Percentiles rank a stretch among this genome's conserved stretches.
Evolutionary conservation across 2,888 invertebrate genomes (phyloP).

Genomic region (Apodemia mormo): DNA sequence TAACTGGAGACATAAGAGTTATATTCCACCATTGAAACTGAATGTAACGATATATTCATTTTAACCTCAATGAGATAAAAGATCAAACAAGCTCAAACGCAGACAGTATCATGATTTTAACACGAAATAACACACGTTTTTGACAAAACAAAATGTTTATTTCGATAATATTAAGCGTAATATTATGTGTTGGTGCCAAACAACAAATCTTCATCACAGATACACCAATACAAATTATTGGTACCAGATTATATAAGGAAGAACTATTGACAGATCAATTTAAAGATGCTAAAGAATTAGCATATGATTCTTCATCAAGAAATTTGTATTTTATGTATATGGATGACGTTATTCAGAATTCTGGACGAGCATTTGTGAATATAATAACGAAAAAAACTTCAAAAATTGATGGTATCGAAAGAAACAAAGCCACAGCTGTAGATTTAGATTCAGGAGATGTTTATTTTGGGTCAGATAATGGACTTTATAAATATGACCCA

Average conservation of each 20-base stretch:
- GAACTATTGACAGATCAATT: slow-evolving; percentile 58
- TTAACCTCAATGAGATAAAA: slow-evolving; percentile 49
- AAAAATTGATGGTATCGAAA: slow-evolving; percentile 61
- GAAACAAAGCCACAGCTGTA: slow-evolving; percentile 67
- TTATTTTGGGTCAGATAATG: slow-evolving; percentile 70
- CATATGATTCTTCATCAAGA: slow-evolving; percentile 66
- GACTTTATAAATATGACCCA: slow-evolving; percentile 65
- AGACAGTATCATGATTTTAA: slow-evolving; percentile 49
- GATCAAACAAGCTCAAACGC: slow-evolving; percentile 49
- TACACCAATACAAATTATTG: slow-evolving; percentile 58
- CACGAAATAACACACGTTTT: slow-evolving; percentile 43
- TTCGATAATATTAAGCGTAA: slow-evolving; percentile 39
- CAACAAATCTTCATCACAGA: slow-evolving; percentile 55
- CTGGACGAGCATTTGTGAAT: slow-evolving; percentile 64
- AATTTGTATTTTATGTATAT: slow-evolving; percentile 72
- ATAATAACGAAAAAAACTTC: slow-evolving; percentile 55
- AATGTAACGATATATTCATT: slow-evolving; percentile 45
- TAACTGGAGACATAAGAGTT: slow-evolving; percentile 36
- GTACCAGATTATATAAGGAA: slow-evolving; percentile 60
- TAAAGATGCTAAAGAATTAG: slow-evolving; percentile 59
- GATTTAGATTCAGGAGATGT: slow-evolving; percentile 63
- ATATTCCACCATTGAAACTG: slow-evolving; percentile 38
- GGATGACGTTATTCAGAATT: slow-evolving; percentile 64
- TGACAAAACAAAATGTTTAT: slow-evolving; percentile 38
- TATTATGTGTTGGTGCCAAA: slow-evolving; percentile 52